Conservation (phyloP, 2,888 invertebrate genomes). For the Drosophila pseudotalamancana region DNA sequence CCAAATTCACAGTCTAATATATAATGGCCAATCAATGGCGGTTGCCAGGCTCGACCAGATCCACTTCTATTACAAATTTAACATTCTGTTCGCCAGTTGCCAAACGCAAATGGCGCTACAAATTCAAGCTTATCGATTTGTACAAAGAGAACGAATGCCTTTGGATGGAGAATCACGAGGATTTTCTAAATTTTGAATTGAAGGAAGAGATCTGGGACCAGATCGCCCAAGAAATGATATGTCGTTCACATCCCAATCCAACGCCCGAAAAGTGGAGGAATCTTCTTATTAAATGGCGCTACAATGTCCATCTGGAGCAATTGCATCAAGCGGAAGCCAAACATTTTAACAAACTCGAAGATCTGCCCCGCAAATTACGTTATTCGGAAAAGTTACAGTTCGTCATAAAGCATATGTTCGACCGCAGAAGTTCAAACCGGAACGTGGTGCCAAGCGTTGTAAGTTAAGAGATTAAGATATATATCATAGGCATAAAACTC, state of each 20-base stretch:
- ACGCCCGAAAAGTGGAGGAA: constrained; percentile 39
- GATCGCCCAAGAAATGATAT: constrained; percentile 51
- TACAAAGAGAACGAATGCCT: constrained; percentile 54
- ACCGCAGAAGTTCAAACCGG: constrained; percentile 3
- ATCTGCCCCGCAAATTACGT: constrained; percentile 11
- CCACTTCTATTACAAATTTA: neutral
- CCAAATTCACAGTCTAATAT: neutral
- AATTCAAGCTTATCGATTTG: constrained; percentile 51
- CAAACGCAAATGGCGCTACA: neutral
- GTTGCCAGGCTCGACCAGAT: neutral
- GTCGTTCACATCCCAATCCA: neutral
- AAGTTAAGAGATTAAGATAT: constrained; percentile 2
- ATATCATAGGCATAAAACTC: too few relatives aligned
- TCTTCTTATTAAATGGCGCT: constrained; percentile 44
- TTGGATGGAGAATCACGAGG: constrained; percentile 55
- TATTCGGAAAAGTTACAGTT: constrained; percentile 50
- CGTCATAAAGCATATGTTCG: constrained; percentile 49
- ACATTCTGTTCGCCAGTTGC: neutral
- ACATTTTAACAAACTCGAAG: constrained; percentile 3
- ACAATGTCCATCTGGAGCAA: constrained; percentile 45
- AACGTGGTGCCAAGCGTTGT: constrained; percentile 8
- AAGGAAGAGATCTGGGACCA: constrained; percentile 47
- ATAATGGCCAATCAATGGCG: constrained; percentile 11
- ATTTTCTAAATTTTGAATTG: constrained; percentile 50
- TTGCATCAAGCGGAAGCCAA: constrained; percentile 35